These are phyloP conservation scores for Athrips mouffetella DNA, from an alignment of 2,888 invertebrate species.

Conservation along the genomic window DNA sequence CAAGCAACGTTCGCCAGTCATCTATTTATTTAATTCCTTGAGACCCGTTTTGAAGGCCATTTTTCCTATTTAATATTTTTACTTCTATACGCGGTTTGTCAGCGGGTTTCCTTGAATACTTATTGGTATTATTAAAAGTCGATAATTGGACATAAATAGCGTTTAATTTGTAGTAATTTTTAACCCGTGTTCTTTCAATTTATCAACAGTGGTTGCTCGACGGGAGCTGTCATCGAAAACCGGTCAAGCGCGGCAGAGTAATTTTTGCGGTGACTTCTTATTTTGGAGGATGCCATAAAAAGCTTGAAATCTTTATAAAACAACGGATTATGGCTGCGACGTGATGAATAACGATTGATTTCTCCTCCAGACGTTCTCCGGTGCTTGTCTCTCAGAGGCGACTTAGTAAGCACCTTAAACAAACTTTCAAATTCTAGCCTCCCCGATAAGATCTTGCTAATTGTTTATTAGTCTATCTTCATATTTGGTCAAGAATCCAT, in stretches of 20 bases:
- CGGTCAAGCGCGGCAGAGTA: conserved; percentile 10
- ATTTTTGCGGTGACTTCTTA: conserved; percentile 15
- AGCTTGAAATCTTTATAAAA: conserved; percentile 13
- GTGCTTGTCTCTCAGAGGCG: not conserved
- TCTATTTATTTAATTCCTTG: conserved; percentile 34
- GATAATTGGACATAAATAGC: conserved; percentile 46
- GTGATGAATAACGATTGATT: not conserved
- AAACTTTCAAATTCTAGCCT: not conserved
- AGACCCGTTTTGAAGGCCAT: conserved; percentile 36
- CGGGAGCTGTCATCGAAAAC: conserved; percentile 9
- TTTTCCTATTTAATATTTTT: conserved; percentile 31
- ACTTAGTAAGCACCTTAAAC: not conserved
- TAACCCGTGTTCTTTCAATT: conserved; percentile 23
- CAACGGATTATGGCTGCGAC: conserved; percentile 5
- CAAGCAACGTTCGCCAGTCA: conserved; percentile 22
- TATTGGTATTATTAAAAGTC: conserved; percentile 41
- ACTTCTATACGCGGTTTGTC: conserved; percentile 26
- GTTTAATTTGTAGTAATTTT: conserved; percentile 31
- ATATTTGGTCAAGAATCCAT: not conserved
- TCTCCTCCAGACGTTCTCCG: not conserved
- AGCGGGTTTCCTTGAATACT: conserved; percentile 23
- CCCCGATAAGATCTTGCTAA: not conserved
- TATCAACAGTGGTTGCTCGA: conserved; percentile 22
- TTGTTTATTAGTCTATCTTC: not conserved
- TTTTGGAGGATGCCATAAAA: conserved; percentile 10